phyloP scores from a whole-genome alignment of 1,140 invertebrate genomes.

The Leguminivora glycinivorella region DNA sequence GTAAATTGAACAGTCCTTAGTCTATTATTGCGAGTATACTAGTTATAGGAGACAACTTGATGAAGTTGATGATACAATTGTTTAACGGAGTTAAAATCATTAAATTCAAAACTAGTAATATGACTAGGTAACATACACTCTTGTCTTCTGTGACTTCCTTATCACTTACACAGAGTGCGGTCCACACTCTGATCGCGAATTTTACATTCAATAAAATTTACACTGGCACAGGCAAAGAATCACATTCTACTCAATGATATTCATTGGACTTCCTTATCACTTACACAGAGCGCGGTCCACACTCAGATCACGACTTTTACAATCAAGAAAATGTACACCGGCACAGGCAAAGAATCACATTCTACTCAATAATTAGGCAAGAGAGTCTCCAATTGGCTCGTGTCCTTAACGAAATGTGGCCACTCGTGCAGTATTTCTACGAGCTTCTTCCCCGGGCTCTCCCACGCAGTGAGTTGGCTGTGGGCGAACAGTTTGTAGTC shows the following conservation, averaged over 20 bases:
- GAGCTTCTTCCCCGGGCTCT: constrained; percentile 82
- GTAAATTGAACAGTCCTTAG: too few relatives aligned
- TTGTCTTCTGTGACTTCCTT: too few relatives aligned
- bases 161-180: too few relatives aligned
- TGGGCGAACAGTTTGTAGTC: constrained; percentile 83
- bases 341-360: not conserved
- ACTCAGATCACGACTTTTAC: not conserved
- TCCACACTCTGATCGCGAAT: not conserved
- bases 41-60: too few relatives aligned
- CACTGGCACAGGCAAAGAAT: not conserved
- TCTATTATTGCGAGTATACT: too few relatives aligned
- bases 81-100: not conserved
- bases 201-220: not conserved
- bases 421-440: constrained; percentile 80
- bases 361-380: constrained; percentile 41
- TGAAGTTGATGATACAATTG: too few relatives aligned
- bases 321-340: not conserved
- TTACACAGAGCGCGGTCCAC: too few relatives aligned
- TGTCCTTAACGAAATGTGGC: constrained; percentile 78
- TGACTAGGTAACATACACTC: constrained; percentile 5
- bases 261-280: too few relatives aligned
- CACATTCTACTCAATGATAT: constrained; percentile 30
- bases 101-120: not conserved
- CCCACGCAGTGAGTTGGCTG: constrained; percentile 80
- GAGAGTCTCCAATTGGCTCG: constrained; percentile 42